Percentiles rank a stretch among this genome's conserved stretches.
Conservation (phyloP, 2,797 vertebrate species). For the Crotalus adamanteus region DNA sequence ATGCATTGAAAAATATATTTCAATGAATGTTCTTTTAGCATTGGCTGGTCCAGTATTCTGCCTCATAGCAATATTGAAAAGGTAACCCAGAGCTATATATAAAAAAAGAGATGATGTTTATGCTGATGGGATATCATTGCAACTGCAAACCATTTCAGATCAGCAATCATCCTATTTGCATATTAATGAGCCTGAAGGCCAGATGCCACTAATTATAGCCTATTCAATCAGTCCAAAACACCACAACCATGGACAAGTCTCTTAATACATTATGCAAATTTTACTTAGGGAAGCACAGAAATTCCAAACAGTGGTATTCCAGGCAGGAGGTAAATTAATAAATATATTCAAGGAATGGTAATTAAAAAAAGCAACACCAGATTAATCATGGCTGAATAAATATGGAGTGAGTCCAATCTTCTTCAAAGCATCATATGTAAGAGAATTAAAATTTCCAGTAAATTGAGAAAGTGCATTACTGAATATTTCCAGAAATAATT, state of each 20-base stretch:
- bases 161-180: constrained; percentile 88
- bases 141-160: constrained; percentile 72
- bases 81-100: not conserved
- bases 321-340: constrained; percentile 76
- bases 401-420: constrained; percentile 55
- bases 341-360: constrained; percentile 73
- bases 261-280: constrained; percentile 96
- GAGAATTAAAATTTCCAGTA: constrained; percentile 47
- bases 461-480: constrained; percentile 44
- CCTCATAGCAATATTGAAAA: not conserved
- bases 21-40: not conserved
- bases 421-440: constrained; percentile 33
- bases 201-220: constrained; percentile 96
- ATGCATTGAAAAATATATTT: not conserved
- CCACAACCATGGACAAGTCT: constrained; percentile 81
- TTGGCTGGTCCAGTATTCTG: not conserved
- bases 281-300: constrained; percentile 75
- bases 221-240: constrained; percentile 87
- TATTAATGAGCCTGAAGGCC: constrained; percentile 95
- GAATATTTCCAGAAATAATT: constrained; percentile 50
- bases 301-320: constrained; percentile 75
- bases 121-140: constrained; percentile 36
- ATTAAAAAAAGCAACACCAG: constrained; percentile 70
- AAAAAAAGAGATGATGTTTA: constrained; percentile 28
- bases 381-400: constrained; percentile 69